Base-by-base conservation (phyloP, 2,113 vertebrate species). In the Prinia subflava region DNA sequence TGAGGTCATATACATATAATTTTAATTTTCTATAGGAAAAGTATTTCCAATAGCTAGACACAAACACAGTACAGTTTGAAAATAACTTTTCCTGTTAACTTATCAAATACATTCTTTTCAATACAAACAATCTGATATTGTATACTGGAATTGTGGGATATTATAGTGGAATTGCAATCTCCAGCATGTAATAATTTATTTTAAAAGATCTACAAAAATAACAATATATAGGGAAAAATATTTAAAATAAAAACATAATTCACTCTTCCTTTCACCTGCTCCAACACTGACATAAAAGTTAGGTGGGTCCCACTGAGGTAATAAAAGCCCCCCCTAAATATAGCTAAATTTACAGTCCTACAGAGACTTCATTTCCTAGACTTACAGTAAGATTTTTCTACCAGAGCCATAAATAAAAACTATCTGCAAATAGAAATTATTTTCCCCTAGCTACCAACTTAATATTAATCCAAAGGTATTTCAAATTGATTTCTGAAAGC, bases 71-170 rank as follows among this genome's bases (percentile, higher is more conserved):
- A 96, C 83, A 96, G 73, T 93, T 91, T 91, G 96, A 96, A 98
- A 97, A 98, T 94, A 97, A 91, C 89, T 89, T 94, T 94, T 97
- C 92, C 73, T 64, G 62, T 88, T 95, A 96, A 96, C 76, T 97
- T 95, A 95, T 53, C 89, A 95, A 95, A 95, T 96, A 97, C 96
- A 96, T 97, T 98, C 95, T 95, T 97, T 96, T 91, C 63, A 68
- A 92, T 96, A 97, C 87, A 92, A 97, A 97, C 68, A 92, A 94
- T 91, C 88, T 89, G 94, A 90, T 97, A 94, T 76, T 82, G 73
- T 96, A 96, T 42, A 94, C 63, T 96, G 92, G 55, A 81, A 91
- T 79, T 30, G 59, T 80, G 53, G 30, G 77, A 89, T 74, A 95
- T 84, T 89, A 76, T 7, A 94, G 69, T 31, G 53, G 83, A 92